Evolutionary conservation across 1,140 invertebrate genomes (phyloP), one percentile per base, ranked within the genome.

Genomic region (Bombyx mandarina): DNA sequence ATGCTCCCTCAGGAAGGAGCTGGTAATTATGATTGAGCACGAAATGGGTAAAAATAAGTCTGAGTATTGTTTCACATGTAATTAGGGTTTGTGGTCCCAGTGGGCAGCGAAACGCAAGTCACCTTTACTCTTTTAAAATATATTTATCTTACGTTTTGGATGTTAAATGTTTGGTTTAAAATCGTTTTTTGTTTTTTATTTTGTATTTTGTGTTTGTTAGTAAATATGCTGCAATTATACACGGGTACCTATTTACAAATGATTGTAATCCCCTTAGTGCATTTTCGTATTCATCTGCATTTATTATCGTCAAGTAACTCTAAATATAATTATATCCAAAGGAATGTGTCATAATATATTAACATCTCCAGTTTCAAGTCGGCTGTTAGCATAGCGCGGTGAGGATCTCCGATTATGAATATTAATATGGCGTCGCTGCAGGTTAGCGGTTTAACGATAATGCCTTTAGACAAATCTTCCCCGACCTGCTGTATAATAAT

Each of bases 1-100:
- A 78, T 68, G 75, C 67, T 63, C 79, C 79, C 77, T 54, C 55
- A 73, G 75, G 70, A 73, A 62, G 63, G 61, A 54, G 54, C 61
- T 50, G 72, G 75, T 83, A 82, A 86, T 86, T 86, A 86, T 86
- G 80, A 86, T 86, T 82, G 82, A 86, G 80, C 80, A 73, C 69
- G 75, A 77, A 83, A 82, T 68, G 75, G 75, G 75, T 86, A 86
- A 86, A 86, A 86, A 86, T 85, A 75, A 81, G 71, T 68, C 57
- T 58, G 64, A 63, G 77, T 69, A 79, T 83, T 86, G 80, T 86
- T 81, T 80, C 78, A 77, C 75, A 74, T 69, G 66, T 83, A 86
- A 86, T 86, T 86, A 86, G 69, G 79, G 79, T 86, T 83, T 83
- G 82, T 81, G 71, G 80, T 77, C 75, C 80, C 82, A 49, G 45